Evolutionary conservation across 2,113 vertebrate genomes (phyloP).

Genomic region (Gobio gobio): DNA sequence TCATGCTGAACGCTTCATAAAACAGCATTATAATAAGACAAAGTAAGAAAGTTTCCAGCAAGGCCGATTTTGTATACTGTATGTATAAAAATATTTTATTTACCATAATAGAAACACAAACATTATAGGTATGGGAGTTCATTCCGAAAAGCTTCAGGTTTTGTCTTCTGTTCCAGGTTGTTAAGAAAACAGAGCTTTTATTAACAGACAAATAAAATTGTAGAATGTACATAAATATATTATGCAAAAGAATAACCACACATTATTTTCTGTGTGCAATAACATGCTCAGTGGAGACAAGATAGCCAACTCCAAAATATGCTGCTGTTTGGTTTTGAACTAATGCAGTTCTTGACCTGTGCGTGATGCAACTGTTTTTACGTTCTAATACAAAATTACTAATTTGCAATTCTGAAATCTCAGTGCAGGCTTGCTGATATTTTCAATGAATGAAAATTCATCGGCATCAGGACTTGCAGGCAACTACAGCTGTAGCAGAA

Average conservation of each 20-base stretch:
- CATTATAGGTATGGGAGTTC: not conserved
- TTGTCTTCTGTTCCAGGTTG: not conserved
- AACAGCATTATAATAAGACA: not conserved
- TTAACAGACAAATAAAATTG: not conserved
- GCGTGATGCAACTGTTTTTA: not conserved
- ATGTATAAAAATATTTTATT: constrained; percentile 32
- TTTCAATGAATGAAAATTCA: no score
- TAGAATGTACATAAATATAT: constrained; percentile 11
- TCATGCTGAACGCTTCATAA: not conserved
- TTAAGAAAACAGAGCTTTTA: not conserved
- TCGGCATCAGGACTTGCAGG: not conserved
- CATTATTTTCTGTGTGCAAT: not conserved
- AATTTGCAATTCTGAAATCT: not conserved
- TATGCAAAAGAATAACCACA: constrained; percentile 16
- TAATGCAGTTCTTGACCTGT: not conserved
- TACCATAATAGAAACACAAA: constrained; percentile 8
- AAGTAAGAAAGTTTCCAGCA: not conserved
- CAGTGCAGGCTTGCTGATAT: not conserved
- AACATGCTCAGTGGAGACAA: constrained; percentile 1
- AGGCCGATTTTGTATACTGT: not conserved
- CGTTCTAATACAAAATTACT: not conserved
- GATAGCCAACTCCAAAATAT: not conserved
- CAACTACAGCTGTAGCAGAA: not conserved
- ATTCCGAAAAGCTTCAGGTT: not conserved
- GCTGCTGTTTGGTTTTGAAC: not conserved